A percentile compares a stretch with the other conserved stretches of the same genome.
phyloP scores from a whole-genome alignment of 2,113 vertebrate species.

The Chaetodon auriga region DNA sequence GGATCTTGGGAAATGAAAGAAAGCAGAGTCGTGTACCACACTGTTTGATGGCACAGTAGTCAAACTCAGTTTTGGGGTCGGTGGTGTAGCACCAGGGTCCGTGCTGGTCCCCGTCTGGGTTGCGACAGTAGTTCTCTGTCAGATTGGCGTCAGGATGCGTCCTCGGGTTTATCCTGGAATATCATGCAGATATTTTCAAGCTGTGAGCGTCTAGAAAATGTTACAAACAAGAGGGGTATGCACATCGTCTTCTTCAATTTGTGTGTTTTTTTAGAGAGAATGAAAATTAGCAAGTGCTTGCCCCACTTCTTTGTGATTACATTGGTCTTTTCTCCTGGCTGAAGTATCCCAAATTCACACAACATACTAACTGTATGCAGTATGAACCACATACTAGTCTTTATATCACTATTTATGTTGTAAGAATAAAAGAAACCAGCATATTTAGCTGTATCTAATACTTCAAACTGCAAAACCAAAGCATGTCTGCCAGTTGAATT shows the following conservation, averaged over 20 bases:
- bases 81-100: slow-evolving; percentile 98
- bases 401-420: too few species aligned
- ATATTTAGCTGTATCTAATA: too few species aligned
- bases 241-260: background rate
- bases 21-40: slow-evolving; percentile 83
- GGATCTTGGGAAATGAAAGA: background rate
- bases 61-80: slow-evolving; percentile 92
- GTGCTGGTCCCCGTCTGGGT: slow-evolving; percentile 92
- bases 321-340: too few species aligned
- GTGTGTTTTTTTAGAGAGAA: too few species aligned
- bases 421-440: too few species aligned
- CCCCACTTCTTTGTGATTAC: too few species aligned
- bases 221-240: background rate
- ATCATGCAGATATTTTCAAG: slow-evolving; percentile 12
- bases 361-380: too few species aligned
- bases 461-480: too few species aligned
- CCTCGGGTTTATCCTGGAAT: slow-evolving; percentile 87
- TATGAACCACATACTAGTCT: too few species aligned
- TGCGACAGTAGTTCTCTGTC: slow-evolving; percentile 94
- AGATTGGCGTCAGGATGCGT: slow-evolving; percentile 87
- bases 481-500: too few species aligned
- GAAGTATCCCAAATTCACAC: too few species aligned
- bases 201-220: background rate
- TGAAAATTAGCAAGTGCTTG: too few species aligned
- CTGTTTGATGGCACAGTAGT: slow-evolving; percentile 94